Conservation (phyloP, 2,113 vertebrate species). For the Pleuronectes platessa region DNA sequence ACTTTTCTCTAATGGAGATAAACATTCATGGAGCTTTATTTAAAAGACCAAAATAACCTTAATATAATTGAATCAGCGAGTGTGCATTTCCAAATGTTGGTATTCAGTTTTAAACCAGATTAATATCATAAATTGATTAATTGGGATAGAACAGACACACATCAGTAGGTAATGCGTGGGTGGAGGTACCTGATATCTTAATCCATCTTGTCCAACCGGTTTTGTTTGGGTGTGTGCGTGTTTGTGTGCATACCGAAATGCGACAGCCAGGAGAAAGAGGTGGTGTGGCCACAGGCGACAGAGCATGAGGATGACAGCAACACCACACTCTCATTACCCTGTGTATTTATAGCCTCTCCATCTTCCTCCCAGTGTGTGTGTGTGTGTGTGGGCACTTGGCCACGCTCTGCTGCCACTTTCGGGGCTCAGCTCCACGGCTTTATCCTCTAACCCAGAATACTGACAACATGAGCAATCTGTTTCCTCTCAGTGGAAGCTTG, state of each 20-base stretch:
- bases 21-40: too few relatives aligned
- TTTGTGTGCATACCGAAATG: conserved; percentile 14
- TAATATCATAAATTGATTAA: background rate
- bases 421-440: conserved; percentile 57
- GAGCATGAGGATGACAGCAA: conserved; percentile 61
- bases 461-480: conserved; percentile 68
- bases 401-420: conserved; percentile 63
- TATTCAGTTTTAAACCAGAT: background rate
- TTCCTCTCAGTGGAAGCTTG: conserved; percentile 54
- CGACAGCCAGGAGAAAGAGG: conserved; percentile 44
- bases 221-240: conserved; percentile 24
- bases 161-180: background rate
- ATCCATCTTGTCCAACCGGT: background rate
- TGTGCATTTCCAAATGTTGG: background rate
- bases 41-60: background rate
- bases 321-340: conserved; percentile 70
- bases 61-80: background rate
- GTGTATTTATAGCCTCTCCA: conserved; percentile 77
- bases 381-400: conserved; percentile 45
- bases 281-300: conserved; percentile 44
- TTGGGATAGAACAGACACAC: background rate
- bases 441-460: conserved; percentile 63
- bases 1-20: too few relatives aligned
- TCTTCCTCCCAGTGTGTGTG: conserved; percentile 60
- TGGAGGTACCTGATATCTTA: background rate